Conservation (phyloP, 2,113 vertebrate genomes). For the Percopsis transmontana region DNA sequence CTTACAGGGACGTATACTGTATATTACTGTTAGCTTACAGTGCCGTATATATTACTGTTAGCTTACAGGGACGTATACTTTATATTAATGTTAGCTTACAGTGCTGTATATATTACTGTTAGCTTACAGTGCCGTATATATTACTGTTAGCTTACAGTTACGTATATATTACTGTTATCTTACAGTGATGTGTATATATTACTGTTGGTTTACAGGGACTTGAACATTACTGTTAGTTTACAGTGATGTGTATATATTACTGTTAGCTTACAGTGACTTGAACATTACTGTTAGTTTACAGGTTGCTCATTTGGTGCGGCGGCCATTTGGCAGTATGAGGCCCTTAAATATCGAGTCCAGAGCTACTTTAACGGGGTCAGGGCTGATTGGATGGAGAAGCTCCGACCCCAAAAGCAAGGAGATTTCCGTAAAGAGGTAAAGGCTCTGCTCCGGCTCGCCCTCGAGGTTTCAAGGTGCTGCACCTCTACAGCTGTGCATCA, state of each 20-base stretch:
- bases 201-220: no score
- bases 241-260: no score
- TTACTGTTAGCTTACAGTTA: no score
- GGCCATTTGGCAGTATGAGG: conserved; percentile 96
- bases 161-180: no score
- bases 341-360: conserved; percentile 88
- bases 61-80: conserved; percentile 28
- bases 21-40: neutral
- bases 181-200: no score
- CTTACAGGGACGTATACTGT: neutral
- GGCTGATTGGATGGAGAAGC: conserved; percentile 88
- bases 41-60: neutral
- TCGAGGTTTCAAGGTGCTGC: neutral
- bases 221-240: no score
- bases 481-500: neutral
- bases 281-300: conserved; percentile 84
- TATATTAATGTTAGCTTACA: no score
- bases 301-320: conserved; percentile 89
- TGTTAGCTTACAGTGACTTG: neutral
- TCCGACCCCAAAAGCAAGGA: conserved; percentile 87
- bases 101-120: no score
- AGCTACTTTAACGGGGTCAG: conserved; percentile 85
- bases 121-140: no score
- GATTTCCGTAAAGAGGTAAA: conserved; percentile 88
- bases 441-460: neutral